Evolutionary conservation across 2,797 vertebrate genomes (phyloP).

Genomic region (Darevskia mixta): DNA sequence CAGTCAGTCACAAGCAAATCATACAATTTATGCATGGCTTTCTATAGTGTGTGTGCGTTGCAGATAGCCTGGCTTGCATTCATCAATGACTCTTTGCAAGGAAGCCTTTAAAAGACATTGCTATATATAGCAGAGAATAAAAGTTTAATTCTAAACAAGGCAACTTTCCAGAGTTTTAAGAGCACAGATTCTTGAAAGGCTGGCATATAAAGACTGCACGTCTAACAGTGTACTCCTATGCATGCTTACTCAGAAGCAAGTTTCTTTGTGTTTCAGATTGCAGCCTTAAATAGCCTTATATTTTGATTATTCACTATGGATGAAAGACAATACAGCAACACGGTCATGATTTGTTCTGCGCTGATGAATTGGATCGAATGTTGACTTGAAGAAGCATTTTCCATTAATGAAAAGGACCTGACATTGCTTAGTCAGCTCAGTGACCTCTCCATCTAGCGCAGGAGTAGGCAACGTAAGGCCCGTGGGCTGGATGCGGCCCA

Average conservation of each 20-base stretch:
- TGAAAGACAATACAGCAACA: not conserved
- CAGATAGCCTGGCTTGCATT: not conserved
- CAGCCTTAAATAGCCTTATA: not conserved
- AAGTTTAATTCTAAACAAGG: slow-evolving; percentile 28
- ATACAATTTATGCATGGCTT: not conserved
- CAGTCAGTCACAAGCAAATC: slow-evolving; percentile 41
- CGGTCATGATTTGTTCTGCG: not conserved
- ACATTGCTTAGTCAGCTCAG: too few species aligned
- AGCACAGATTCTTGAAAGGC: not conserved
- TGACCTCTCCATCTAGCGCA: not conserved
- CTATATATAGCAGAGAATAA: not conserved
- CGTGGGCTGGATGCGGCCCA: too few species aligned
- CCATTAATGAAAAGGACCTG: not conserved
- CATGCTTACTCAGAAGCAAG: not conserved
- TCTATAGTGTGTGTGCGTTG: not conserved
- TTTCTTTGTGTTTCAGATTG: not conserved
- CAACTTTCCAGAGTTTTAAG: not conserved
- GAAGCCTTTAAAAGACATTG: slow-evolving; percentile 22
- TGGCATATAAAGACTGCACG: not conserved
- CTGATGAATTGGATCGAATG: not conserved
- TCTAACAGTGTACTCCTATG: not conserved
- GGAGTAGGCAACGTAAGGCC: too few species aligned
- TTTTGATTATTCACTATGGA: not conserved
- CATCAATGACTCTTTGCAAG: slow-evolving; percentile 30
- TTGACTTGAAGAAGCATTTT: not conserved